Evolutionary conservation across 2,888 invertebrate genomes (phyloP), one percentile per base, ranked within the genome.

Genomic region (Bombyx huttoni): DNA sequence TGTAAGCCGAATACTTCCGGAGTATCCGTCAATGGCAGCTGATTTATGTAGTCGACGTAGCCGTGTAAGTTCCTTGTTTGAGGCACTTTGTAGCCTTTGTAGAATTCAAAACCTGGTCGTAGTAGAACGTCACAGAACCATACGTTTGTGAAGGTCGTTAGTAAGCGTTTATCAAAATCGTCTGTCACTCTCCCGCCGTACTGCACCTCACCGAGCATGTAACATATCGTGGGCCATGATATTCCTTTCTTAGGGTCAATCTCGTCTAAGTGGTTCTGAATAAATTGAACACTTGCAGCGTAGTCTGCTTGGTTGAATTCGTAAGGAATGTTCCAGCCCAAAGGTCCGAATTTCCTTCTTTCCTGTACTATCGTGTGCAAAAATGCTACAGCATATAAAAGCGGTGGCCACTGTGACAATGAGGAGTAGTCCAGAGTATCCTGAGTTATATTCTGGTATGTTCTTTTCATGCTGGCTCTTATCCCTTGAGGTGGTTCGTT

Each of bases 291-390:
- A 56, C 98, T 95, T 2, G 98, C 97, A 3, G 96, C 95, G 72
- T 98, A 98, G 78, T 98, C 98, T 0, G 98, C 96, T 85, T 98
- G 98, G 84, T 97, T 97, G 76, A 98, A 98, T 80, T 98, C 98
- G 68, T 98, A 98, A 0, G 98, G 97, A 58, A 98, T 91, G 74
- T 98, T 98, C 98, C 98, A 98, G 8, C 98, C 98, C 12, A 98
- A 90, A 0, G 98, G 97, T 0, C 98, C 98, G 73, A 98, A 98
- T 83, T 98, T 98, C 59, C 98, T 89, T 58, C 98, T 90, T 78
- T 98, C 98, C 82, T 98, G 98, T 0, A 98, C 94, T 34, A 98
- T 95, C 0, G 98, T 98, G 66, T 98, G 98, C 40, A 98, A 85
- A 87, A 98, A 98, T 34, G 97, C 98, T 0, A 98, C 96, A 0